Evolutionary conservation across 2,888 invertebrate species (phyloP), one percentile per base, ranked within the genome.

Genomic region (Mactromeris polynyma): DNA sequence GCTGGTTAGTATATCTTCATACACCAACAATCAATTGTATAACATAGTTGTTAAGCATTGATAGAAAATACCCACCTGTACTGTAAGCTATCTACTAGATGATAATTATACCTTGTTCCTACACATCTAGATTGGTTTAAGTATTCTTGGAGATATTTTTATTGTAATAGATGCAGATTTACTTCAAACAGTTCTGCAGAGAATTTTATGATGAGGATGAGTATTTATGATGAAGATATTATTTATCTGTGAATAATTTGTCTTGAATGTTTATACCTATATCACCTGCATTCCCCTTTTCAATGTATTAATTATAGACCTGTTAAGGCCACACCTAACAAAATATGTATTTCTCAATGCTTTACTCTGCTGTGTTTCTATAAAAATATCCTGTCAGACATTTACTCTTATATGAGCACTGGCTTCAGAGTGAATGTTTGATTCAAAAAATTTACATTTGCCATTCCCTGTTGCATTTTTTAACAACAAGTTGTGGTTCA

Each of bases 171-270:
- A n/a, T 26, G 58, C 58, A 26, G 58, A 64, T 64, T 64, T 21
- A 64, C 26, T 64, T 64, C 26, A 64, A 64, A 64, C 58, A 26
- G 6, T 26, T 26, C 21, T 64, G 26, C n/a, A 26, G 58, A 64
- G 58, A n/a, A 64, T 64, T 64, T 64, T 64, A 64, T 64, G 58
- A 64, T 26, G 26, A 64, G 58, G 58, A 64, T 64, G 26, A n/a
- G 9, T 11, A 6, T 9, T 26, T 21, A 64, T 64, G 26, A 64
- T 64, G 58, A 26, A 64, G 58, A 64, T 64, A 26, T 64, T 26
- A 11, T 64, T 26, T 64, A 64, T 64, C 58, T 64, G 58, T 64
- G 58, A 26, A 64, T n/a, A 64, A 64, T 64, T 64, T 64, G 58
- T 64, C 58, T 64, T 64, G 58, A 26, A 64, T 64, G n/a, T 64